Conservation (phyloP, 2,888 invertebrate genomes). For the Alitta virens region DNA sequence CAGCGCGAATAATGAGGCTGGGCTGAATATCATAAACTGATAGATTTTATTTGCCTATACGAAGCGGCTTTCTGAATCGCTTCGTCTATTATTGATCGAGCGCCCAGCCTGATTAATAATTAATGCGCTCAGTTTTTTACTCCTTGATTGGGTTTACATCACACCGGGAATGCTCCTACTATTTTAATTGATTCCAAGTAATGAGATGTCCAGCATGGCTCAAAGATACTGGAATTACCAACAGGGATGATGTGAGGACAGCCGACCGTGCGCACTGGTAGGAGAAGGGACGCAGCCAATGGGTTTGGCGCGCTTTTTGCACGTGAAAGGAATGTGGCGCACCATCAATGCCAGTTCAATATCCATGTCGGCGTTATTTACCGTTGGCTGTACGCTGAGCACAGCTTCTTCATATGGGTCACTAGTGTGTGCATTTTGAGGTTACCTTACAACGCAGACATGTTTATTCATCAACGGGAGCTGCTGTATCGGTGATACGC, state of each 20-base stretch:
- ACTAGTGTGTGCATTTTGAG: too few species aligned
- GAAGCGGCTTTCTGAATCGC: constrained; percentile 14
- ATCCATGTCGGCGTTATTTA: too few species aligned
- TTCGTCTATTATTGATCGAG: constrained; percentile 17
- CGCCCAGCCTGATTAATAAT: constrained; percentile 19
- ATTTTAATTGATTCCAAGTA: constrained; percentile 19
- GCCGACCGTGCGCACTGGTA: constrained; percentile 6
- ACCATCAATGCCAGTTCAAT: too few species aligned
- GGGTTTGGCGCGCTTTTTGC: constrained; percentile 24
- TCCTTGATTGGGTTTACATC: constrained; percentile 6
- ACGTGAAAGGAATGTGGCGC: constrained; percentile 11
- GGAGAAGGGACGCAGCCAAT: constrained; percentile 12
- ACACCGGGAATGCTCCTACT: constrained; percentile 5
- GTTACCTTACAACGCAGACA: too few species aligned
- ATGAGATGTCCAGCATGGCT: constrained; percentile 13
- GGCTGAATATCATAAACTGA: constrained; percentile 20
- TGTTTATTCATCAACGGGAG: too few species aligned
- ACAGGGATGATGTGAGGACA: constrained; percentile 2
- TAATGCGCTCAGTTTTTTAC: constrained; percentile 14
- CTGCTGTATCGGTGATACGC: too few species aligned
- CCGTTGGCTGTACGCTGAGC: too few species aligned
- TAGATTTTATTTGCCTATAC: constrained; percentile 20
- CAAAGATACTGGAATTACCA: constrained; percentile 12
- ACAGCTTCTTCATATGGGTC: too few species aligned
- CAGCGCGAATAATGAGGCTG: constrained; percentile 16